A percentile compares a stretch with the other conserved stretches of the same genome.
Conservation (phyloP, 92 coral and sea anemone genomes). For the Pocillopora grandis region DNA sequence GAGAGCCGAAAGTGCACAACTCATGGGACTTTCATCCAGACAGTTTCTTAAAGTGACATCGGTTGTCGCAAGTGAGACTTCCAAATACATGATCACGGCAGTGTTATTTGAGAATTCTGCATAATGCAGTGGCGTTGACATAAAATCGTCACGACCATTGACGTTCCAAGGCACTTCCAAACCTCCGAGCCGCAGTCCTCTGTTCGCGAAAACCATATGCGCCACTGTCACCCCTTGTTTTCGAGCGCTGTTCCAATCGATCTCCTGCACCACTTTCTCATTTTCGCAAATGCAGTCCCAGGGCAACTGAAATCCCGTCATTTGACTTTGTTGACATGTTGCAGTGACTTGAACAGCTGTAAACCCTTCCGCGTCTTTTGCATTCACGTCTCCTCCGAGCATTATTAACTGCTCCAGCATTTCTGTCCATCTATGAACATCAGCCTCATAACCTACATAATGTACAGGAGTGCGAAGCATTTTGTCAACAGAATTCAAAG, state of each 20-base stretch:
- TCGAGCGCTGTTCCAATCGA: conserved; percentile 36
- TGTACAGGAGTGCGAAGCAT: conserved; percentile 53
- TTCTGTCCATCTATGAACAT: conserved; percentile 13
- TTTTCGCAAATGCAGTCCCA: conserved; percentile 37
- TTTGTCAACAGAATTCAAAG: conserved; percentile 33
- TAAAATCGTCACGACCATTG: conserved; percentile 41
- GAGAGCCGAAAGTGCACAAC: conserved; percentile 28
- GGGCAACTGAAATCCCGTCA: background rate
- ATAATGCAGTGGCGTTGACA: conserved; percentile 57
- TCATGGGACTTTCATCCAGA: conserved; percentile 32
- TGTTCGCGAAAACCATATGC: conserved; percentile 27
- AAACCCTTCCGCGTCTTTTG: conserved; percentile 51
- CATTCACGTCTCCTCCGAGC: conserved; percentile 38
- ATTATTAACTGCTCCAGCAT: conserved; percentile 12
- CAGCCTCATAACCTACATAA: conserved; percentile 39
- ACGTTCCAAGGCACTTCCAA: conserved; percentile 38
- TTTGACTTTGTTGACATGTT: conserved; percentile 16
- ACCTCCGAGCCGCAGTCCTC: conserved; percentile 20
- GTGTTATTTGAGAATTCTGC: conserved; percentile 47
- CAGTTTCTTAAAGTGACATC: conserved; percentile 28
- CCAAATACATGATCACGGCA: background rate
- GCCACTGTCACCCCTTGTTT: conserved; percentile 37
- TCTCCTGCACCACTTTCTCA: conserved; percentile 9
- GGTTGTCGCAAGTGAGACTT: background rate
- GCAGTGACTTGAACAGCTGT: conserved; percentile 39